A percentile compares a stretch with the other conserved stretches of the same genome.
Conservation (phyloP, 1,140 invertebrate species). For the Holcopasites calliopsidis region DNA sequence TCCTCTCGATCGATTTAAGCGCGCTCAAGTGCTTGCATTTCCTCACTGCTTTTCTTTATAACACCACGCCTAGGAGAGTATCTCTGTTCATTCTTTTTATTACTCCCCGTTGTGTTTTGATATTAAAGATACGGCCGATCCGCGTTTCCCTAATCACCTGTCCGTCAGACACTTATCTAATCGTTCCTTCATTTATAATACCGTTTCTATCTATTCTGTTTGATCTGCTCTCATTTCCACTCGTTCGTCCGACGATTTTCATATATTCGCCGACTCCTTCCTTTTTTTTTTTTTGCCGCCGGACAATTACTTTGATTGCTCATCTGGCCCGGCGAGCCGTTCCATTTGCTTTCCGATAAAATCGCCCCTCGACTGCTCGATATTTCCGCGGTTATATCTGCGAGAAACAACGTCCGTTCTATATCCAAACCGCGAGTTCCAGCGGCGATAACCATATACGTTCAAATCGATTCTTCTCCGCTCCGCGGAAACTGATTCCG, state of each 20-base stretch:
- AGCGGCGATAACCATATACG: neutral
- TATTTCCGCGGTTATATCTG: neutral
- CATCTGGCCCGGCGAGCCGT: neutral
- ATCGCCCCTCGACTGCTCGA: neutral
- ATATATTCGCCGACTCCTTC: neutral
- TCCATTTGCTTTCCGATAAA: neutral
- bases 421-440: neutral
- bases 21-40: neutral
- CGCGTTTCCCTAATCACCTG: neutral
- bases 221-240: constrained; percentile 5
- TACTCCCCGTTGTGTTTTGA: neutral
- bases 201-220: constrained; percentile 4
- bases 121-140: constrained; percentile 16
- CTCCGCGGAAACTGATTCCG: too few species aligned
- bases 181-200: constrained; percentile 16
- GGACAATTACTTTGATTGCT: neutral
- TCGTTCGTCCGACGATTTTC: constrained; percentile 9
- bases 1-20: constrained; percentile 37
- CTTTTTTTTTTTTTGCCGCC: neutral
- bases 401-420: neutral
- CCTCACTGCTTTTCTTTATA: neutral
- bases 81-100: neutral
- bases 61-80: too few species aligned
- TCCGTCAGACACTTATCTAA: constrained; percentile 19
- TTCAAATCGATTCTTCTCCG: neutral